A percentile compares a stretch with the other conserved stretches of the same genome.
These are phyloP conservation scores for Columbina picui DNA, from an alignment of 2,113 vertebrate species.

Conservation along the genomic window DNA sequence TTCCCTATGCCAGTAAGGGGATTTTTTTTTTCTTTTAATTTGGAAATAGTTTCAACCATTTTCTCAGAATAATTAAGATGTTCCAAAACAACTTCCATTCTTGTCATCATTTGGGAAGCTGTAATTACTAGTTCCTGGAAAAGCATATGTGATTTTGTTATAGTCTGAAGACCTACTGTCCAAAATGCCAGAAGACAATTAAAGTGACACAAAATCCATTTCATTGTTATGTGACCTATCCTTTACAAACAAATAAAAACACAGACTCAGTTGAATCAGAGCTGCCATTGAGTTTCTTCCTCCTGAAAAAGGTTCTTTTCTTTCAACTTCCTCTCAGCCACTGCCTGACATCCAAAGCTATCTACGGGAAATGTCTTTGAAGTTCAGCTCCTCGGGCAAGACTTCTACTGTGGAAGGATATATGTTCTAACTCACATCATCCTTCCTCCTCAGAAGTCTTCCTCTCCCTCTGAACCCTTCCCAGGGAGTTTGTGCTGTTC, in stretches of 20 bases:
- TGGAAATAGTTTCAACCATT: background rate
- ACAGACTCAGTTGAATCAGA: background rate
- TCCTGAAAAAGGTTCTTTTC: background rate
- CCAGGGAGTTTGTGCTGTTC: accelerated
- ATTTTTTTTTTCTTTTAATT: background rate
- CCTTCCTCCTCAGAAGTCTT: background rate
- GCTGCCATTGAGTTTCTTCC: background rate
- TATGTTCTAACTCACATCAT: background rate
- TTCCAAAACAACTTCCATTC: background rate
- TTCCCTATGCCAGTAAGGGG: background rate
- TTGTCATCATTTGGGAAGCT: background rate
- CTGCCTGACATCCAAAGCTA: background rate
- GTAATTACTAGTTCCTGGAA: background rate
- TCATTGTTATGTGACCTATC: background rate
- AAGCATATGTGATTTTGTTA: background rate
- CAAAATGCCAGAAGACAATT: background rate
- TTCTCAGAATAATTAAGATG: background rate
- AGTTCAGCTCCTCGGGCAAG: background rate
- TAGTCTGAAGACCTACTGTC: background rate
- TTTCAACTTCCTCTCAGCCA: background rate
- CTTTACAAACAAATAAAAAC: background rate
- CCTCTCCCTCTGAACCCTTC: background rate
- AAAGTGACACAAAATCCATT: background rate
- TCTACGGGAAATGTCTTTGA: slow-evolving; percentile 13
- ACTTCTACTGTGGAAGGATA: background rate